Evolutionary conservation across 1,140 invertebrate species (phyloP).

Genomic region (Bradysia coprophila): DNA sequence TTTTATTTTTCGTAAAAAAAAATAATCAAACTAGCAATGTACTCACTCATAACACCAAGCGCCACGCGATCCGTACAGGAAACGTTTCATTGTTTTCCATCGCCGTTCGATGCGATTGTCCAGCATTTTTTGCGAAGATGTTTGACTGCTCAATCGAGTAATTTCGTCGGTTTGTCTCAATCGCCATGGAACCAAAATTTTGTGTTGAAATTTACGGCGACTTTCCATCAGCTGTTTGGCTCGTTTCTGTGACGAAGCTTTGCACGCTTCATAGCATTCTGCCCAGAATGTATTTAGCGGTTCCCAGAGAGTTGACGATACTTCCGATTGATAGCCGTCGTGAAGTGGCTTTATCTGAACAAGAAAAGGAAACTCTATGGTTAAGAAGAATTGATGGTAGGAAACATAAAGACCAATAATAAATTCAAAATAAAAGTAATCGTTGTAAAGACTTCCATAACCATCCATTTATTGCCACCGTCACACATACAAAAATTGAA

Average conservation of each 20-base stretch:
- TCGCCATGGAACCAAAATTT: conserved; percentile 32
- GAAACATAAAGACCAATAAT: too few species aligned
- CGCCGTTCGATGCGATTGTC: conserved; percentile 27
- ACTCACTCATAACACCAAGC: conserved; percentile 33
- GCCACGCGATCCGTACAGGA: conserved; percentile 34
- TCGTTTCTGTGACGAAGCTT: conserved; percentile 33
- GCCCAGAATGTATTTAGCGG: conserved; percentile 36
- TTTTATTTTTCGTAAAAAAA: too few species aligned
- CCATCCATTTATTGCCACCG: too few species aligned
- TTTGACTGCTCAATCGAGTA: conserved; percentile 27
- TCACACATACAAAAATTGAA: too few species aligned
- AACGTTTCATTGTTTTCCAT: conserved; percentile 32
- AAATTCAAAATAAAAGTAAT: too few species aligned
- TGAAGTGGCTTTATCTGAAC: conserved; percentile 25
- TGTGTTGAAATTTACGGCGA: conserved; percentile 35
- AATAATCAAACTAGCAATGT: too few species aligned
- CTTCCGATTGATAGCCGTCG: conserved; percentile 25
- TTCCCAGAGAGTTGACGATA: conserved; percentile 27
- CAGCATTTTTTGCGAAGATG: conserved; percentile 27
- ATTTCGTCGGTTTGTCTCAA: conserved; percentile 29
- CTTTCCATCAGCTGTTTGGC: conserved; percentile 34
- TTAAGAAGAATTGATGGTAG: too few species aligned
- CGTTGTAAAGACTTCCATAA: too few species aligned
- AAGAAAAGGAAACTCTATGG: conserved; percentile 7
- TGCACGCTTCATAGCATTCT: conserved; percentile 35